Evolutionary conservation across 2,888 invertebrate genomes (phyloP), one percentile per base, ranked within the genome.

Genomic region (Imbricaverruca yamaguchii): DNA sequence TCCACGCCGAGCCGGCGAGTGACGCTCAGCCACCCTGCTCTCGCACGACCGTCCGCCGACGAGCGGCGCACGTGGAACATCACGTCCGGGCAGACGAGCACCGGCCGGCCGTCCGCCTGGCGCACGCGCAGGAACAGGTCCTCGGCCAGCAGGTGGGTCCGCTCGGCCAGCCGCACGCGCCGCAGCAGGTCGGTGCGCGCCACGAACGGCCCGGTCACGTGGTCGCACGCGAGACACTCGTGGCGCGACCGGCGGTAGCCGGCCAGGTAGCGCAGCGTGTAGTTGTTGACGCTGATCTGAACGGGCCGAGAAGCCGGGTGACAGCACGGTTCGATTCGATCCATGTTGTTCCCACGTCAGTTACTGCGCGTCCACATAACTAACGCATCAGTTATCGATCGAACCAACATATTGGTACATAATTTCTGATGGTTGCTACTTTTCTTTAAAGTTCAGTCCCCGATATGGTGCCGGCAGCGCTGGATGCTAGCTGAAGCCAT

Each of bases 191-290:
- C 82, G n/a, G 84, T 86, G 61, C 82, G 83, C 0, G 84, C 82
- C 11, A 86, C 81, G 82, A 86, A 85, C 11, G 86, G 86, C 10
- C 86, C 86, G 80, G 85, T 83, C 6, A 85, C 81, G 80, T 86
- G 85, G 82, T 86, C 85, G 84, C 87, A 87, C 78, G 84, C 84
- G 83, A 86, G 84, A 81, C 86, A 86, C 81, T 86, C 86, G 18
- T 85, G 84, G 6, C 83, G 67, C 0, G 86, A 86, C 80, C 85
- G 83, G 21, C 84, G 84, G 80, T 86, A 87, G 9, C 87, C 87
- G 56, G 84, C 83, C 0, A 83, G 80, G 81, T 85, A 86, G 6
- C 81, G 82, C 39, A 87, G 83, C 12, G 85, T 84, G 81, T 85
- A 86, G 82, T 86, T 86, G 65, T 82, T 84, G 59, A 85, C 83